These are phyloP conservation scores for Axis porcinus DNA, from an alignment of 2,113 vertebrate species.

Conservation along the genomic window DNA sequence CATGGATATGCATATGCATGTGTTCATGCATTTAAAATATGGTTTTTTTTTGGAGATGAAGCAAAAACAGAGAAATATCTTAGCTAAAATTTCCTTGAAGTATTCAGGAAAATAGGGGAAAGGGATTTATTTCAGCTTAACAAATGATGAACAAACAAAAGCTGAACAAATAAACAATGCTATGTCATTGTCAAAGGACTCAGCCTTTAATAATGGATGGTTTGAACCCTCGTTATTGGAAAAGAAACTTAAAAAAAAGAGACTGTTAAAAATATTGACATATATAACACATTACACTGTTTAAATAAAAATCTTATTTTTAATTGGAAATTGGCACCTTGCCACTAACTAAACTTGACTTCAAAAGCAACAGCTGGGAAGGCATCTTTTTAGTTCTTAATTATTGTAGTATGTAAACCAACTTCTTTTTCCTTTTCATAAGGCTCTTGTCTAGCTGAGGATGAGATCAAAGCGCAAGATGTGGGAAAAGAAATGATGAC, in stretches of 20 bases:
- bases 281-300: constrained; percentile 70
- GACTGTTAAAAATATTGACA: constrained; percentile 76
- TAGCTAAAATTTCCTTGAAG: constrained; percentile 49
- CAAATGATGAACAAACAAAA: constrained; percentile 66
- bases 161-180: constrained; percentile 54
- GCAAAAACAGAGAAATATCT: background rate
- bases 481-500: constrained; percentile 21
- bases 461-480: constrained; percentile 71
- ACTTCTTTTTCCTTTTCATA: constrained; percentile 65
- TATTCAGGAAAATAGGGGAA: constrained; percentile 25
- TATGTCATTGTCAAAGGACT: constrained; percentile 55
- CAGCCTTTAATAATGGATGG: constrained; percentile 74
- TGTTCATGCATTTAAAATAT: background rate
- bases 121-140: constrained; percentile 65
- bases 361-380: constrained; percentile 83
- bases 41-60: background rate
- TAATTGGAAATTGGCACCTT: constrained; percentile 82
- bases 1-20: background rate
- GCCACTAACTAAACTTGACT: constrained; percentile 77
- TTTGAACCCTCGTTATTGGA: constrained; percentile 63
- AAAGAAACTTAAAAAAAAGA: constrained; percentile 43
- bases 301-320: constrained; percentile 80
- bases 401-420: constrained; percentile 75
- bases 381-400: constrained; percentile 82
- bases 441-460: constrained; percentile 70